Percentiles rank a stretch among this genome's conserved stretches.
These are phyloP conservation scores for Cheilosia variabilis DNA, from an alignment of 2,888 invertebrate genomes.

Conservation along the genomic window DNA sequence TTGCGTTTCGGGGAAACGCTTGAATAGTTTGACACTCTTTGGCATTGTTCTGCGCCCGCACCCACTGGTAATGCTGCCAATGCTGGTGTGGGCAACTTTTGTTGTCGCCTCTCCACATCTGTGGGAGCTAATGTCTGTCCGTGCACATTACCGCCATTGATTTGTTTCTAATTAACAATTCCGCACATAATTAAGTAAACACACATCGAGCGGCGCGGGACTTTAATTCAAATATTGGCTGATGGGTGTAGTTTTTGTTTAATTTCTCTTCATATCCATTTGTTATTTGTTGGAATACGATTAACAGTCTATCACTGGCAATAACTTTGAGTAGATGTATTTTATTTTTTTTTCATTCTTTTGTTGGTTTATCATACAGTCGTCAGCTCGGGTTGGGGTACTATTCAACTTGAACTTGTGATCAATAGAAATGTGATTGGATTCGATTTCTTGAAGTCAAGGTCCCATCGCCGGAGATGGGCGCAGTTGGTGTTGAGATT, in stretches of 20 bases:
- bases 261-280: conserved; percentile 60
- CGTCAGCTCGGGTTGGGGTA: conserved; percentile 44
- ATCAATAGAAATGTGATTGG: conserved; percentile 61
- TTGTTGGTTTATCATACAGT: conserved; percentile 56
- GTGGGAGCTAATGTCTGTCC: conserved; percentile 30
- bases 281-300: conserved; percentile 45
- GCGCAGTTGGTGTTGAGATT: too few relatives aligned
- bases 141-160: conserved; percentile 57
- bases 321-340: not conserved
- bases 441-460: conserved; percentile 44
- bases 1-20: conserved; percentile 49
- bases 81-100: conserved; percentile 14
- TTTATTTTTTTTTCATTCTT: conserved; percentile 9
- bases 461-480: conserved; percentile 9
- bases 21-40: conserved; percentile 44
- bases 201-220: not conserved
- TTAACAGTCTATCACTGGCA: conserved; percentile 28
- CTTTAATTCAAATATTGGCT: conserved; percentile 68
- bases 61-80: not conserved
- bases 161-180: conserved; percentile 69
- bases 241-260: conserved; percentile 58
- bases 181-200: conserved; percentile 62
- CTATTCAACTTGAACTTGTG: conserved; percentile 72
- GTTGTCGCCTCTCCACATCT: not conserved
- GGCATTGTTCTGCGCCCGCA: conserved; percentile 13